phyloP scores from a whole-genome alignment of 2,888 invertebrate genomes.

The Cepaea hortensis region DNA sequence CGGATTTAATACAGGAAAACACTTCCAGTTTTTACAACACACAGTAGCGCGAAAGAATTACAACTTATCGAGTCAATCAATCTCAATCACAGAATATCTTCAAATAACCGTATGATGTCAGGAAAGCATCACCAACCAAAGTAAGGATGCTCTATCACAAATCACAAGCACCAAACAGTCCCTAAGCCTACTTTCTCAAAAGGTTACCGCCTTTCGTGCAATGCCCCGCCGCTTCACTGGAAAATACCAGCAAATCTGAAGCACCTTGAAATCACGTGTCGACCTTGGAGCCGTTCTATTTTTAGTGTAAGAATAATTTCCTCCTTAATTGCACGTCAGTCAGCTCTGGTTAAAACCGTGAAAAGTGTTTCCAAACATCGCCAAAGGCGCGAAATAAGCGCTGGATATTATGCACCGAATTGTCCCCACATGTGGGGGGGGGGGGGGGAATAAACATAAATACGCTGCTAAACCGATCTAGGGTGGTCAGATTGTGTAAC shows the following conservation, averaged over 20 bases:
- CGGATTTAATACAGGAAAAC: no score
- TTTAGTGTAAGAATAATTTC: not conserved
- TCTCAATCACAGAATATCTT: no score
- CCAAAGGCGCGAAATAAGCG: not conserved
- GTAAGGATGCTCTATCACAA: not conserved
- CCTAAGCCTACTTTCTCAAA: not conserved
- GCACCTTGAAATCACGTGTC: constrained; percentile 1
- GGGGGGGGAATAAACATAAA: no score
- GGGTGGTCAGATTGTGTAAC: no score
- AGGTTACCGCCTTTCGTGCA: not conserved
- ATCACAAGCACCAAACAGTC: not conserved
- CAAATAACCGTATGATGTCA: no score
- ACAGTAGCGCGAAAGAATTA: no score
- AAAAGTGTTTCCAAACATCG: not conserved
- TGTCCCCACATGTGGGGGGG: no score
- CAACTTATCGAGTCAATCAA: no score
- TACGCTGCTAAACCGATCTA: no score
- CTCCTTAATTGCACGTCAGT: constrained; percentile 19
- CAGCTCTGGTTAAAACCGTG: not conserved
- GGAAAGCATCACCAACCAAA: no score
- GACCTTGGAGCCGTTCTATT: constrained; percentile 2
- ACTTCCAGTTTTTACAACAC: no score
- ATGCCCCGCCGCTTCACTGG: not conserved
- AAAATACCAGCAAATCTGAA: not conserved
- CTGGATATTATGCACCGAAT: no score